A percentile compares a stretch with the other conserved stretches of the same genome.
These are phyloP conservation scores for Ochlodes sylvanus DNA, from an alignment of 2,888 invertebrate genomes.

Conservation along the genomic window DNA sequence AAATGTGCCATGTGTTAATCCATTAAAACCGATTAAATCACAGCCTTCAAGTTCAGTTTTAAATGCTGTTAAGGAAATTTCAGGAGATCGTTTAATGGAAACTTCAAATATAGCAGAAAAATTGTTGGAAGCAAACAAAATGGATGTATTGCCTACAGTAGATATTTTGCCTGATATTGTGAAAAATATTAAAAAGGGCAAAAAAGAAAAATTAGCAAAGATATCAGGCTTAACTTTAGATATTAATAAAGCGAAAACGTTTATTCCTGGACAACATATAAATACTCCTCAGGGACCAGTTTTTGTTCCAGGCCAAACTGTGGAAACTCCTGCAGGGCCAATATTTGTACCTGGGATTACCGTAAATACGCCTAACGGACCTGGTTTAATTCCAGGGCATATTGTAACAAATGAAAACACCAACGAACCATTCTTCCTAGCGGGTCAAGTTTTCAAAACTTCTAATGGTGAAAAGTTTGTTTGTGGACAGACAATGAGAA, in stretches of 20 bases:
- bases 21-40: constrained; percentile 83
- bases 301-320: constrained; percentile 91
- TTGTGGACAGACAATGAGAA: constrained; percentile 87
- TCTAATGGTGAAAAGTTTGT: constrained; percentile 84
- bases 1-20: constrained; percentile 86
- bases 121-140: constrained; percentile 79
- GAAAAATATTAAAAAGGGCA: constrained; percentile 85
- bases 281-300: constrained; percentile 88
- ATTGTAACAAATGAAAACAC: constrained; percentile 85
- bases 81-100: constrained; percentile 83
- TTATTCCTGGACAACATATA: constrained; percentile 89
- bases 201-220: constrained; percentile 84
- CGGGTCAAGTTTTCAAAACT: constrained; percentile 88
- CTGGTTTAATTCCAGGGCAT: constrained; percentile 90
- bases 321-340: constrained; percentile 87
- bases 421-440: constrained; percentile 87
- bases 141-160: constrained; percentile 86
- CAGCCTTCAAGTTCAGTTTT: constrained; percentile 77
- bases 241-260: constrained; percentile 88
- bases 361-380: constrained; percentile 87
- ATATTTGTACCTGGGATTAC: constrained; percentile 90
- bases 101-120: constrained; percentile 86
- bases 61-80: constrained; percentile 80
- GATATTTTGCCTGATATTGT: constrained; percentile 87
- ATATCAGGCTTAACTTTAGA: constrained; percentile 87